Percentiles rank a stretch among this genome's conserved stretches.
Conservation (phyloP, 2,888 invertebrate species). For the Erebia epiphron region DNA sequence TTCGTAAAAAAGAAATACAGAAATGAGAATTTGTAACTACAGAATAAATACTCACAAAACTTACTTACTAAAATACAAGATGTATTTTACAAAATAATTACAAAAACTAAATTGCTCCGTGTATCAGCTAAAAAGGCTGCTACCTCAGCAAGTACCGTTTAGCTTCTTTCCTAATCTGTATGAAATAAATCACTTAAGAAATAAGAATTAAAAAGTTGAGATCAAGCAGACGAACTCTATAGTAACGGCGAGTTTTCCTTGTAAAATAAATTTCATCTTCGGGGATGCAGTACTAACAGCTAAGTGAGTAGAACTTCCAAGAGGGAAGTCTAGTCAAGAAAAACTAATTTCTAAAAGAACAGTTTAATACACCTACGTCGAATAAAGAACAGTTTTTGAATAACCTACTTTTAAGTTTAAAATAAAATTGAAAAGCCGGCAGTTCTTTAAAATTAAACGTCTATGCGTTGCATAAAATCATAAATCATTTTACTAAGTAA, state of each 20-base stretch:
- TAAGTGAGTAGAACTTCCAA: constrained; percentile 21
- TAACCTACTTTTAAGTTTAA: neutral
- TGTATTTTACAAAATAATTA: too few species aligned
- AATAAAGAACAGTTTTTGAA: neutral
- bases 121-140: too few species aligned
- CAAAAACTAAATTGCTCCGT: too few species aligned
- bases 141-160: too few species aligned
- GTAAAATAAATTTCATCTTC: constrained; percentile 16
- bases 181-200: neutral
- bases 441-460: too few species aligned
- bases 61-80: too few species aligned
- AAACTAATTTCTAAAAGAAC: constrained; percentile 18
- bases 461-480: too few species aligned
- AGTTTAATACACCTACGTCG: constrained; percentile 14
- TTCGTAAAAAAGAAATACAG: too few species aligned
- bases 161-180: neutral
- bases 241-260: constrained; percentile 12
- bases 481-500: too few species aligned
- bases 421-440: neutral
- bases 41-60: too few species aligned
- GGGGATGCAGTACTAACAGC: constrained; percentile 15
- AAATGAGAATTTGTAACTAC: too few species aligned
- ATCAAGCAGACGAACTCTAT: constrained; percentile 13
- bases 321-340: constrained; percentile 19
- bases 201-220: neutral